These are phyloP conservation scores for Picus viridis DNA, from an alignment of 2,797 vertebrate species.

Conservation along the genomic window DNA sequence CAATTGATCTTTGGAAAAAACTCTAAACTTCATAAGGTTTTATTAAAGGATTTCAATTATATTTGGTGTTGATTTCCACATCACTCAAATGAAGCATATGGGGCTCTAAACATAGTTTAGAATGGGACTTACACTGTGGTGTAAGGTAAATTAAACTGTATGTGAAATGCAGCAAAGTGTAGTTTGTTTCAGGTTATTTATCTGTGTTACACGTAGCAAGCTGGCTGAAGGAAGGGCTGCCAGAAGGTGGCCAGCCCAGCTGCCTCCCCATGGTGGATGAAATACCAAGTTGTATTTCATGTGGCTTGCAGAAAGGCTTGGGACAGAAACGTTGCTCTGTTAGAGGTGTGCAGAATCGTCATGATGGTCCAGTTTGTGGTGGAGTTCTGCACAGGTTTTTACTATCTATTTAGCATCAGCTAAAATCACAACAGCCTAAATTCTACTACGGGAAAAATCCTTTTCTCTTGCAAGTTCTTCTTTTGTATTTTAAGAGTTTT, in stretches of 20 bases:
- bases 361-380: background rate
- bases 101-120: background rate
- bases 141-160: background rate
- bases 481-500: slow-evolving; percentile 46
- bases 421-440: background rate
- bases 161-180: background rate
- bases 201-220: background rate
- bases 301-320: background rate
- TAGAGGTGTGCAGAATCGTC: background rate
- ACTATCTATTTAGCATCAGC: background rate
- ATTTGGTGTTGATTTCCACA: background rate
- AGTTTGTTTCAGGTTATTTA: background rate
- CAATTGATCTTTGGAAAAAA: background rate
- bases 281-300: background rate
- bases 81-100: background rate
- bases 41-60: background rate
- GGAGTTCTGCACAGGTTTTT: background rate
- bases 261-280: background rate
- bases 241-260: background rate
- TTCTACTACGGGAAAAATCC: background rate
- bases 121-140: background rate
- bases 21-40: background rate
- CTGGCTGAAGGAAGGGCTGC: background rate
- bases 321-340: background rate
- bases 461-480: background rate